Conservation (phyloP, 2,797 vertebrate species). For the Heteromormyrus szaboi region DNA sequence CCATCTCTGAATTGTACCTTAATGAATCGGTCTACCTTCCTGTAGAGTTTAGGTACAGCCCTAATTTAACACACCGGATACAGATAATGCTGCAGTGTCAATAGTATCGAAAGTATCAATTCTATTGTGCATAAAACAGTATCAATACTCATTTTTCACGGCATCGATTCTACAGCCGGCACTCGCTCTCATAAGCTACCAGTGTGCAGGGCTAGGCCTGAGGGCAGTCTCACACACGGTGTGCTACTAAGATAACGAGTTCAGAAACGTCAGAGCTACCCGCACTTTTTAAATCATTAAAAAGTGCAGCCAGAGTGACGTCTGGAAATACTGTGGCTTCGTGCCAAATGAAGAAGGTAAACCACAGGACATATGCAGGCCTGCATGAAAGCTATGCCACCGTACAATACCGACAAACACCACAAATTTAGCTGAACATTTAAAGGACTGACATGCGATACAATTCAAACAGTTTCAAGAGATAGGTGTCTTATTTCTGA, state of each 20-base stretch:
- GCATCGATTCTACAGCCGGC: neutral
- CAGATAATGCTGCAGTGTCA: neutral
- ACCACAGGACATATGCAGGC: neutral
- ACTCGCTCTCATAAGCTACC: neutral
- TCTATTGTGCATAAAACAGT: neutral
- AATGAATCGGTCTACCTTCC: neutral
- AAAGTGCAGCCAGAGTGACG: neutral
- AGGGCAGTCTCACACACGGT: neutral
- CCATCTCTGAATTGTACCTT: neutral
- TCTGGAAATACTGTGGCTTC: neutral
- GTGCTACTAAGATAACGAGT: neutral
- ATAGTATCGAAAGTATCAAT: neutral
- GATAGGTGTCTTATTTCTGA: neutral
- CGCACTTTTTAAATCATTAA: neutral
- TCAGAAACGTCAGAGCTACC: neutral
- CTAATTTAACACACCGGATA: neutral
- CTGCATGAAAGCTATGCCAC: neutral
- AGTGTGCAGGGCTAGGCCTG: neutral
- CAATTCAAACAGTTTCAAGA: neutral
- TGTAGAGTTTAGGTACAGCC: neutral
- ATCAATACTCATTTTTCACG: neutral
- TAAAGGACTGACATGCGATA: neutral
- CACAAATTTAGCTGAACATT: neutral
- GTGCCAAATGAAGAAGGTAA: neutral
- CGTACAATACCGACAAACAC: neutral